Evolutionary conservation across 2,797 vertebrate species (phyloP).

Genomic region (Manis pentadactyla): DNA sequence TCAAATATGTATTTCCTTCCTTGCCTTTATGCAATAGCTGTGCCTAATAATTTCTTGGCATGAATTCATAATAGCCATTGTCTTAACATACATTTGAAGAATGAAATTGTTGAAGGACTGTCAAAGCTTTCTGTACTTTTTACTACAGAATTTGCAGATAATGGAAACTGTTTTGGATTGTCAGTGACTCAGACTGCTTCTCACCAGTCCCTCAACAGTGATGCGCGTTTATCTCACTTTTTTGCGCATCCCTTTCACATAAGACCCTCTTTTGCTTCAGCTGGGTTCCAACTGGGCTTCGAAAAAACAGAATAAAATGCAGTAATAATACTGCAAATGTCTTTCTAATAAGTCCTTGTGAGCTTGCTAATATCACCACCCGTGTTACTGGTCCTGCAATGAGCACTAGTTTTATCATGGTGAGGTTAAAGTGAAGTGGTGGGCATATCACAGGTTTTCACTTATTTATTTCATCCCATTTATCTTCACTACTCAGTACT

Average conservation of each 20-base stretch:
- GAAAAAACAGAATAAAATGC: slow-evolving; percentile 18
- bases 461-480: slow-evolving; percentile 37
- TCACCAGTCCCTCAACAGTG: neutral
- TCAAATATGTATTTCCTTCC: slow-evolving; percentile 1
- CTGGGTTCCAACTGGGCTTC: neutral
- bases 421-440: neutral
- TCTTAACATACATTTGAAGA: slow-evolving; percentile 25
- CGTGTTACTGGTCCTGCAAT: neutral
- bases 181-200: neutral
- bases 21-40: neutral
- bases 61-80: neutral
- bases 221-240: neutral
- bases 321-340: neutral
- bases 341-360: neutral
- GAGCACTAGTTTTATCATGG: neutral
- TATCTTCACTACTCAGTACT: slow-evolving; percentile 18
- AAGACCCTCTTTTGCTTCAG: neutral
- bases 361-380: neutral
- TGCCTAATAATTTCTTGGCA: slow-evolving; percentile 39
- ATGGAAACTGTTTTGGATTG: neutral
- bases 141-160: neutral
- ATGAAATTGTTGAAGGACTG: slow-evolving; percentile 10
- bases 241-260: neutral
- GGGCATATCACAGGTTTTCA: neutral
- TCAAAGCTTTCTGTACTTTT: neutral